Percentiles rank a stretch among this genome's conserved stretches.
Evolutionary conservation across 2,797 vertebrate genomes (phyloP).

Genomic region (Threskiornis aethiopicus): DNA sequence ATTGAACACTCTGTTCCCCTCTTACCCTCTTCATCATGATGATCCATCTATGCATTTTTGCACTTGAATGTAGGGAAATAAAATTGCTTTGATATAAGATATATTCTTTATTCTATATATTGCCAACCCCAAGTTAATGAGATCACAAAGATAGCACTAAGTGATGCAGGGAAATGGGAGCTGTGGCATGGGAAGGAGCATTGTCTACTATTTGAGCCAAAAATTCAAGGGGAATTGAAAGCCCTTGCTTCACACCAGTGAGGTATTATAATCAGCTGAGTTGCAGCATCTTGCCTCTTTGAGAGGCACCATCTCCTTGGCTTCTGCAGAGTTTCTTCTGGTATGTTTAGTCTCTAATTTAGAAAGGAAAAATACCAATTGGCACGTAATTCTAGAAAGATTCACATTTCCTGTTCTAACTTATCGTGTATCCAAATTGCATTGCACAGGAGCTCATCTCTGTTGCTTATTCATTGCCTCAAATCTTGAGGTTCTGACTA

Average conservation of each 20-base stretch:
- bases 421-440: neutral
- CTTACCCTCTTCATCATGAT: neutral
- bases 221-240: slow-evolving; percentile 9
- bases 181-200: neutral
- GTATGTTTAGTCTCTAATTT: slow-evolving; percentile 21
- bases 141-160: neutral
- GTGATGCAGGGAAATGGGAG: neutral
- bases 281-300: slow-evolving; percentile 2
- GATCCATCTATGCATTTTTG: neutral
- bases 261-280: slow-evolving; percentile 17
- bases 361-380: slow-evolving; percentile 32
- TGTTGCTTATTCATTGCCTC: neutral
- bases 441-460: neutral
- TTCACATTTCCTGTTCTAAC: neutral
- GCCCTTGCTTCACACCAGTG: neutral
- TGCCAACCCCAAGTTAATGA: neutral
- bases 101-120: neutral
- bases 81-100: neutral
- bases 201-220: neutral
- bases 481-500: neutral
- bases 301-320: slow-evolving; percentile 9
- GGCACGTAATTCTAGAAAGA: slow-evolving; percentile 1
- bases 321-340: slow-evolving; percentile 11
- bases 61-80: neutral
- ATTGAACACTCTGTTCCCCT: neutral